phyloP scores from a whole-genome alignment of 2,888 invertebrate genomes.

The Tachina lurida region DNA sequence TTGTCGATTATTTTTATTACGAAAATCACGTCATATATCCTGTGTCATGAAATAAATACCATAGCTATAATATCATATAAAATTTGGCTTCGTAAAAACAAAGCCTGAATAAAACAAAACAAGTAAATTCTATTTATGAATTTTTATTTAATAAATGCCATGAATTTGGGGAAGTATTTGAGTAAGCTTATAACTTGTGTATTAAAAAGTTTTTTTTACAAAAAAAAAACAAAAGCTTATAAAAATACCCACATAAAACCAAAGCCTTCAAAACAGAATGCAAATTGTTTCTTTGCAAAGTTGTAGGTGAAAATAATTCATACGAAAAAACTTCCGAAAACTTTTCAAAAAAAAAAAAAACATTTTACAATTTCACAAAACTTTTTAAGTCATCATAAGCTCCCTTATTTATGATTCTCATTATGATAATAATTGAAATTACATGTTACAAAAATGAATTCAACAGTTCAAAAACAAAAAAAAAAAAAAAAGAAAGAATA shows the following conservation, averaged over 20 bases:
- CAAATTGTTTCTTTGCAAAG: not conserved
- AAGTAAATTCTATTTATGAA: not conserved
- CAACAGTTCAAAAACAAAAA: not conserved
- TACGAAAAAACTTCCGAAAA: not conserved
- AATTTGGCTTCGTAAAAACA: not conserved
- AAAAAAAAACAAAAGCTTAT: not conserved
- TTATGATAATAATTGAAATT: slow-evolving; percentile 1
- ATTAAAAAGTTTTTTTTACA: not conserved
- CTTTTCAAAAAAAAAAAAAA: not conserved
- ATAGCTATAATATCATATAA: too few species aligned
- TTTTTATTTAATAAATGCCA: not conserved
- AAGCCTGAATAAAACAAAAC: not conserved
- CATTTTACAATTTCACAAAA: not conserved
- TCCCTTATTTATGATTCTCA: not conserved
- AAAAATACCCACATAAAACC: not conserved
- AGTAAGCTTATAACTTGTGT: not conserved
- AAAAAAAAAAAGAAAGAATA: not conserved
- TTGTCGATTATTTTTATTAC: too few species aligned
- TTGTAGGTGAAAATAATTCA: not conserved
- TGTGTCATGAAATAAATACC: too few species aligned
- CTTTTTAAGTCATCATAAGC: slow-evolving; percentile 12
- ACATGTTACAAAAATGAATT: not conserved
- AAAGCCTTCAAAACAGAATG: not conserved
- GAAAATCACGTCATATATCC: too few species aligned
- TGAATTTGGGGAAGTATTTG: not conserved